A percentile compares a stretch with the other conserved stretches of the same genome.
Evolutionary conservation across 2,888 invertebrate genomes (phyloP).

Genomic region (Alentia gelatinosa): DNA sequence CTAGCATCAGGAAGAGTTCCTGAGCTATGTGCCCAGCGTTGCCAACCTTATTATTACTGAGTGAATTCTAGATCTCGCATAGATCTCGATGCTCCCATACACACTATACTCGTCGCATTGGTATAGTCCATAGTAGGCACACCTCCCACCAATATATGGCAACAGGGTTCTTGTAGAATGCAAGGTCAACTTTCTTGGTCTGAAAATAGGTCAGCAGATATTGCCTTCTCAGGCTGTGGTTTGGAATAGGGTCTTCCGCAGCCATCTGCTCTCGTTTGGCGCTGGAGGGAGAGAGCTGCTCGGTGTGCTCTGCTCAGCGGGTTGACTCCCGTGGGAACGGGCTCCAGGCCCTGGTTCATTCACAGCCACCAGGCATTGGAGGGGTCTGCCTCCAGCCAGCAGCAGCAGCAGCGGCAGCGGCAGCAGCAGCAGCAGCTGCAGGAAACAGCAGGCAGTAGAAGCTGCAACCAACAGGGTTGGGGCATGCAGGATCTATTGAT

Average conservation of each 20-base stretch:
- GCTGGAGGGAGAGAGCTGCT: not conserved
- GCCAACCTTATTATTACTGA: no score
- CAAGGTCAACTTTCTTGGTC: conserved; percentile 1
- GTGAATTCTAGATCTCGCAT: no score
- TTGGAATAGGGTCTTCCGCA: not conserved
- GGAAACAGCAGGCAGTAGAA: not conserved
- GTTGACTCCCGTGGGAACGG: not conserved
- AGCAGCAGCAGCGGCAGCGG: not conserved
- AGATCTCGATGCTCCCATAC: no score
- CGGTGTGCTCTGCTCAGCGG: not conserved
- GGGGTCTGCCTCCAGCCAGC: not conserved
- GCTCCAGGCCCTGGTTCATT: not conserved
- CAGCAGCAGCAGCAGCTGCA: not conserved
- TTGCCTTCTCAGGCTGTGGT: not conserved
- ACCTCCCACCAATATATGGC: no score
- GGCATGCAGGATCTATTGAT: not conserved
- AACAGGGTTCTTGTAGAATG: not conserved
- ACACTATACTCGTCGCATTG: no score
- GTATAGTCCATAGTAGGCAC: no score
- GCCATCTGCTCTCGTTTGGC: not conserved
- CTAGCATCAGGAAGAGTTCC: no score
- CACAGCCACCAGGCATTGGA: not conserved
- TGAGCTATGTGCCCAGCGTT: no score
- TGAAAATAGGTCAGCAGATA: not conserved
- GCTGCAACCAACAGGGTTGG: not conserved